These are phyloP conservation scores for Megalops cyprinoides DNA, from an alignment of 2,797 vertebrate genomes.

Conservation along the genomic window DNA sequence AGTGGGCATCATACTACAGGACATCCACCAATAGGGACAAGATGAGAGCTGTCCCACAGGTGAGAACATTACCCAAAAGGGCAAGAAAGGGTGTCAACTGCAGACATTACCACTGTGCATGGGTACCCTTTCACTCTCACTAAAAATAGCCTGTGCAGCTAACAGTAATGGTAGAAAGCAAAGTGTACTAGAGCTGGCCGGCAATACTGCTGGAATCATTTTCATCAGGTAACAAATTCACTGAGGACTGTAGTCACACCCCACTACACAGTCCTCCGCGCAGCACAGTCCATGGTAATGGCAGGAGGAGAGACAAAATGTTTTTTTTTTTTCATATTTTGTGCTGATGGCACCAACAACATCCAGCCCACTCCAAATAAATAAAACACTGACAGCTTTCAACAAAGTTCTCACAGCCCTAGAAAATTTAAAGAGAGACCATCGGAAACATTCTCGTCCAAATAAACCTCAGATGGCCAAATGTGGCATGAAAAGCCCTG, in stretches of 20 bases:
- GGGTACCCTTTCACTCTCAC: background rate
- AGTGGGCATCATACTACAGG: too few relatives aligned
- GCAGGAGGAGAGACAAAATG: background rate
- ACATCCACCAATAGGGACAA: background rate
- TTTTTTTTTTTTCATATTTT: too few relatives aligned
- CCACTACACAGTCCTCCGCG: background rate
- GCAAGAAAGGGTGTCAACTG: background rate
- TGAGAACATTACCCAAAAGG: background rate
- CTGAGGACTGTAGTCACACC: background rate
- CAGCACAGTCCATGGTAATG: background rate
- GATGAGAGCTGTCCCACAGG: background rate
- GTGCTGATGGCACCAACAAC: too few relatives aligned
- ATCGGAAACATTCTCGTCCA: too few relatives aligned
- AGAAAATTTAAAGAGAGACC: too few relatives aligned
- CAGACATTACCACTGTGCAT: background rate
- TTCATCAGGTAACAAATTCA: background rate
- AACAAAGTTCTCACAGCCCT: too few relatives aligned
- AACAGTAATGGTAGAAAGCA: background rate
- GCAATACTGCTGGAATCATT: background rate
- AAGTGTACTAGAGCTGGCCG: background rate
- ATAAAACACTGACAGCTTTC: too few relatives aligned
- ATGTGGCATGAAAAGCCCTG: too few relatives aligned
- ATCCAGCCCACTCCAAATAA: too few relatives aligned
- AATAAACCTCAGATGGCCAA: too few relatives aligned
- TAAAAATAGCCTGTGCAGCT: slow-evolving; percentile 1